A percentile compares a stretch with the other conserved stretches of the same genome.
Evolutionary conservation across 1,140 invertebrate species (phyloP).

Genomic region (Daktulosphaira vitifoliae): DNA sequence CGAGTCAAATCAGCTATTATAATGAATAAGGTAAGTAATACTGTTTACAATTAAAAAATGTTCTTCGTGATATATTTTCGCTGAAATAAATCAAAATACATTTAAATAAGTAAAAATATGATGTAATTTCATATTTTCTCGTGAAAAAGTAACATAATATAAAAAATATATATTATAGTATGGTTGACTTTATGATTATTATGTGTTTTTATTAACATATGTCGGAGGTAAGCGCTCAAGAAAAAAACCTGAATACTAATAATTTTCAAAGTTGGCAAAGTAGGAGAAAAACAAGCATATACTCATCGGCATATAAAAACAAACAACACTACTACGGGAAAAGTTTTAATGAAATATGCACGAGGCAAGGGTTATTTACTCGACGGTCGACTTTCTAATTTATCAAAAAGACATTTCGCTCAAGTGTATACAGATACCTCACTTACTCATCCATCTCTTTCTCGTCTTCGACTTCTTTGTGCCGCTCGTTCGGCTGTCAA

Average conservation of each 20-base stretch:
- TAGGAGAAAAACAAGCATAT: slow-evolving; percentile 2
- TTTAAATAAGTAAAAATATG: no score
- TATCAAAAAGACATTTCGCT: slow-evolving; percentile 34
- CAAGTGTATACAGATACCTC: slow-evolving; percentile 32
- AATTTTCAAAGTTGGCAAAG: slow-evolving; percentile 16
- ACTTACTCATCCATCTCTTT: not conserved
- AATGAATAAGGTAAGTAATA: slow-evolving; percentile 22
- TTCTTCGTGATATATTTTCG: no score
- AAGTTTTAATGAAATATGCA: slow-evolving; percentile 34
- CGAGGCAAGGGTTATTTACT: slow-evolving; percentile 33
- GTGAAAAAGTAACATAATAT: no score
- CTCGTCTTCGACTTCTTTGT: slow-evolving; percentile 31
- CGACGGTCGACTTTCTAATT: slow-evolving; percentile 34
- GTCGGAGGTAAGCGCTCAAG: not conserved
- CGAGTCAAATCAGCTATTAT: not conserved
- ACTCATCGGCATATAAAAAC: slow-evolving; percentile 28
- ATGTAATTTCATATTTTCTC: no score
- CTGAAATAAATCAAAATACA: no score
- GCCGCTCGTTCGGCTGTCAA: slow-evolving; percentile 23
- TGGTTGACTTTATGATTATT: no score
- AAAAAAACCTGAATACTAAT: slow-evolving; percentile 15
- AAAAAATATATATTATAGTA: no score
- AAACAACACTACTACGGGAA: slow-evolving; percentile 21
- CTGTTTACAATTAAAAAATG: no score
- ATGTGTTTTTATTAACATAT: no score